Conservation (phyloP, 2,113 vertebrate species). For the Tachycineta bicolor region DNA sequence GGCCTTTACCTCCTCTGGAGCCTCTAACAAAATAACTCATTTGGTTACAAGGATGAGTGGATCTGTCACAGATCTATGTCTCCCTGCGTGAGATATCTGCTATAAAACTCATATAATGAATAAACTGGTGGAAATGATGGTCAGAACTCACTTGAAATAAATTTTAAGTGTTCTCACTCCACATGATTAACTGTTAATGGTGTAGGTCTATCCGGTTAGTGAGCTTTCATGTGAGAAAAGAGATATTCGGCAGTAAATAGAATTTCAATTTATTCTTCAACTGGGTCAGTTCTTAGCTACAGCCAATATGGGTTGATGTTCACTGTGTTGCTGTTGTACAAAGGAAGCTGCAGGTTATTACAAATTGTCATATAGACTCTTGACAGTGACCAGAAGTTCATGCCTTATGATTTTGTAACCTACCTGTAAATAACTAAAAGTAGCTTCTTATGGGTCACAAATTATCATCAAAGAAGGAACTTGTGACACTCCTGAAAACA, state of each 20-base stretch:
- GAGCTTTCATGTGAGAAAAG: background rate
- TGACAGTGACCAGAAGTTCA: background rate
- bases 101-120: background rate
- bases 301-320: background rate
- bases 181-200: background rate
- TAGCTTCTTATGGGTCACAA: background rate
- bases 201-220: background rate
- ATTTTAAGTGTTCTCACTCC: background rate
- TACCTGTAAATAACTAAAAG: background rate
- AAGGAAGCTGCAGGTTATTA: background rate
- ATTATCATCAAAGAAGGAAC: background rate
- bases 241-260: background rate
- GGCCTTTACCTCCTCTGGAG: background rate
- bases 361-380: background rate
- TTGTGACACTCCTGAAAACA: background rate
- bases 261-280: background rate
- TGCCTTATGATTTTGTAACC: background rate
- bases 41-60: fast-evolving
- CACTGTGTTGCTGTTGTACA: background rate
- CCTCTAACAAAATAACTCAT: background rate
- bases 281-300: background rate
- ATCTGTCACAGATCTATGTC: background rate
- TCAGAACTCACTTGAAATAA: background rate
- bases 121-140: background rate
- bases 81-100: fast-evolving